Base-by-base conservation (phyloP, 2,888 invertebrate genomes). In the Metellina segmentata region DNA sequence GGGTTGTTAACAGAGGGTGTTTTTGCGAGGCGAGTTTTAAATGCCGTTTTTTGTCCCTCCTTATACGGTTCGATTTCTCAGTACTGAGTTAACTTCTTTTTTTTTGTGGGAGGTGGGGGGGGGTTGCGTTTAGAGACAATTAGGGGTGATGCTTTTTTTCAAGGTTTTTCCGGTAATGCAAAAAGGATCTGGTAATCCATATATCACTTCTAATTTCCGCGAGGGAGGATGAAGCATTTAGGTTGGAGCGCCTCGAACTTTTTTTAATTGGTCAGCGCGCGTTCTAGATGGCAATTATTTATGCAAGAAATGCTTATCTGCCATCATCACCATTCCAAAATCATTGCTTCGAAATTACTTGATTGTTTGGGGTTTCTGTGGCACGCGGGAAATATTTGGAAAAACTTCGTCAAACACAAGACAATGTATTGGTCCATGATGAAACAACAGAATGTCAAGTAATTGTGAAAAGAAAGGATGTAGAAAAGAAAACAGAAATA, bases 1-100 rank as follows among this genome's bases (percentile, higher is more conserved):
- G 85, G 77, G 69, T 78, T 86, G 85, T 86, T 86, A 78, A 51
- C 70, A 48, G 77, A 86, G 77, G 78, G 77, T 78, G 85, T 70
- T 82, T 82, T 86, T 86, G 61, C 20, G n/a, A 0, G 74, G 53
- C 51, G 19, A 8, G 20, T 69, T 86, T 77, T 86, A 86, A 86
- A 70, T 70, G 70, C 19, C 48, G 49, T 34, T 77, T 77, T 61
- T n/a, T 11, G 69, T 34, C 48, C 13, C 49, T n/a, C 49, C 7
- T 52, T 16, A 49, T 71, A 69, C 20, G 69, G 74, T 78, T 78
- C 78, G 78, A 86, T 86, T 77, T 52, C 53, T 20, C 51, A 81
- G 72, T 81, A 69, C 19, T 70, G 34, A 16, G 69, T 49, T 86
- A n/a, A n/a, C n/a, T n/a, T n/a, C n/a, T 86, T 69, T 78, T 86